phyloP scores from a whole-genome alignment of 1,140 invertebrate genomes.

The Neodiprion fabricii region DNA sequence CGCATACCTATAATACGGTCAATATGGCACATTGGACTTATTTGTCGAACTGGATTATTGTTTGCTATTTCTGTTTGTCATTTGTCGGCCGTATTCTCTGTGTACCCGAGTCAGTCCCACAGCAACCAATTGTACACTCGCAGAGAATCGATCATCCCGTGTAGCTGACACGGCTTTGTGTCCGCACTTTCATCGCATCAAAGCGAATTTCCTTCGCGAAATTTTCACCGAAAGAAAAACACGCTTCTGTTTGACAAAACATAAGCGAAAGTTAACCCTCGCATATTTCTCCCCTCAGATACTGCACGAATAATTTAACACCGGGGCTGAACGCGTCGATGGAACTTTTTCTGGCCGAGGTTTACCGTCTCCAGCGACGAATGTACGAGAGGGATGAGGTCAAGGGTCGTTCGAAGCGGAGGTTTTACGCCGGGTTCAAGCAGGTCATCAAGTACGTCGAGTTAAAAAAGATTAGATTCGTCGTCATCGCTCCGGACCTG shows the following conservation, averaged over 20 bases:
- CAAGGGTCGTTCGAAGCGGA: constrained; percentile 38
- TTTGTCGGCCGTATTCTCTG: too few relatives aligned
- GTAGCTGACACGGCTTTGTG: too few relatives aligned
- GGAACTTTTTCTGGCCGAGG: constrained; percentile 40
- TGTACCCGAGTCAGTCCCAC: too few relatives aligned
- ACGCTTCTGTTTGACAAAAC: background rate
- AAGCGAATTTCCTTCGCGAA: too few relatives aligned
- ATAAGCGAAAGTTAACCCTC: background rate
- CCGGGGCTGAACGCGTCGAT: constrained; percentile 27
- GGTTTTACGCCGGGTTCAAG: constrained; percentile 44
- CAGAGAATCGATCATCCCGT: too few relatives aligned
- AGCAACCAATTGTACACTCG: too few relatives aligned
- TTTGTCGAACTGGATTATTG: too few relatives aligned
- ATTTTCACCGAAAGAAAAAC: too few relatives aligned
- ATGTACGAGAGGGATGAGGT: constrained; percentile 38
- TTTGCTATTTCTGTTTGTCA: too few relatives aligned
- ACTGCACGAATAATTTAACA: constrained; percentile 44
- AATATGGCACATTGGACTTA: too few relatives aligned
- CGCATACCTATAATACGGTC: too few relatives aligned
- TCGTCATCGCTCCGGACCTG: constrained; percentile 43
- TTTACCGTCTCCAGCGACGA: constrained; percentile 40
- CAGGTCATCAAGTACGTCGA: constrained; percentile 41
- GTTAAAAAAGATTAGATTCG: constrained; percentile 42
- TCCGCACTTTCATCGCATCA: too few relatives aligned
- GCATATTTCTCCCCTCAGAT: constrained; percentile 35